phyloP scores from a whole-genome alignment of 2,113 vertebrate species.

The Mustela nigripes region DNA sequence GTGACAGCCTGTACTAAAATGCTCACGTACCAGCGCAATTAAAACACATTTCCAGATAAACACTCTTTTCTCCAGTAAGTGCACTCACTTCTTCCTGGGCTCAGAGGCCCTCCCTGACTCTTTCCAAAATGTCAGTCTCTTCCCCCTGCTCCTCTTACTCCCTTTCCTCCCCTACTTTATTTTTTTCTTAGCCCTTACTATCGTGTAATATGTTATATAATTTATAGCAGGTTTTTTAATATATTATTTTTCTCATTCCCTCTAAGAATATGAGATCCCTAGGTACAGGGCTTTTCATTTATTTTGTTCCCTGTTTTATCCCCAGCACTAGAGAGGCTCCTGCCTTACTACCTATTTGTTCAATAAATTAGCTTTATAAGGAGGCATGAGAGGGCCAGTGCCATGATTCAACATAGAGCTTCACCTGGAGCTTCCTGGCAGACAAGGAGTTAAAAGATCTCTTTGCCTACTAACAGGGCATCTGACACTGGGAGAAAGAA shows the following conservation, averaged over 20 bases:
- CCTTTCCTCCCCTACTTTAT: background rate
- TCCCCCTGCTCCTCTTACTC: background rate
- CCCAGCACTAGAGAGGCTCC: background rate
- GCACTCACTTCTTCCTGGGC: background rate
- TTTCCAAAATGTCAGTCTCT: background rate
- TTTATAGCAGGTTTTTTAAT: background rate
- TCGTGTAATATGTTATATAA: background rate
- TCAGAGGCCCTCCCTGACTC: background rate
- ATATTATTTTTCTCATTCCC: background rate
- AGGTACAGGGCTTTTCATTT: background rate
- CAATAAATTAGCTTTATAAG: background rate
- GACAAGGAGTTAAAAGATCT: background rate
- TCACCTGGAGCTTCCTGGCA: background rate
- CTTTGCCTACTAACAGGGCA: conserved; percentile 38
- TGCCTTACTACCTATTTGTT: background rate
- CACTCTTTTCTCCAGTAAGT: background rate
- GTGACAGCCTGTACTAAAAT: background rate
- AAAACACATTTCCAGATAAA: background rate
- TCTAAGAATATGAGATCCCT: background rate
- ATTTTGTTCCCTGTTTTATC: background rate
- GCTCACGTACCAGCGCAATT: background rate
- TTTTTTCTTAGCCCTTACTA: background rate
- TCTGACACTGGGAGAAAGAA: background rate
- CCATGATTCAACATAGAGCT: background rate
- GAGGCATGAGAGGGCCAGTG: background rate